Conservation (phyloP, 2,888 invertebrate genomes). For the Perithous albicinctus region DNA sequence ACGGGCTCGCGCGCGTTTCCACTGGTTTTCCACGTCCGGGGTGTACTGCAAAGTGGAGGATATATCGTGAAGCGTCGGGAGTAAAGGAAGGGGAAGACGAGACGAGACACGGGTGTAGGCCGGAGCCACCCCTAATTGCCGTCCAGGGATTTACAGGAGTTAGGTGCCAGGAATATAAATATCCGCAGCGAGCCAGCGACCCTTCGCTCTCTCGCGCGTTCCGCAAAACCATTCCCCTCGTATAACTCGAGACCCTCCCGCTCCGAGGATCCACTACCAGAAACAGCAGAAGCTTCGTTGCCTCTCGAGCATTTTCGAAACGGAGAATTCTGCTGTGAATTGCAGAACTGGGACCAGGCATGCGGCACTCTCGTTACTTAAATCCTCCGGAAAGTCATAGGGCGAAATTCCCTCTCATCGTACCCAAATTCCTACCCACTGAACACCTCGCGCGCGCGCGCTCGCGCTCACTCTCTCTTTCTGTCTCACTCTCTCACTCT, state of each 20-base stretch:
- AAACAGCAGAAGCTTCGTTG: slow-evolving; percentile 43
- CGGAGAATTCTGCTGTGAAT: slow-evolving; percentile 55
- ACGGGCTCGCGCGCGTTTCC: neutral
- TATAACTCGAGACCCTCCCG: slow-evolving; percentile 19
- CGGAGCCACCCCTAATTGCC: slow-evolving; percentile 77
- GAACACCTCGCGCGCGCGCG: neutral
- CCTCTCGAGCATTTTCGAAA: slow-evolving; percentile 43
- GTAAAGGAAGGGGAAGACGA: slow-evolving; percentile 63
- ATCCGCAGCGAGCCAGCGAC: slow-evolving; percentile 67
- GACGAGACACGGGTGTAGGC: slow-evolving; percentile 73
- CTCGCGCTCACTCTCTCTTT: too few species aligned
- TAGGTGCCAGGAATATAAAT: slow-evolving; percentile 79
- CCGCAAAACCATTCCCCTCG: slow-evolving; percentile 38
- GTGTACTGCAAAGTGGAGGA: slow-evolving; percentile 51
- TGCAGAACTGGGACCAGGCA: slow-evolving; percentile 40
- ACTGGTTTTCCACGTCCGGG: slow-evolving; percentile 23
- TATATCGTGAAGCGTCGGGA: slow-evolving; percentile 27
- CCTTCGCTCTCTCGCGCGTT: slow-evolving; percentile 39
- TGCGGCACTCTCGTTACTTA: slow-evolving; percentile 66
- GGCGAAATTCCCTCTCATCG: slow-evolving; percentile 44
- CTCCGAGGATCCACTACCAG: slow-evolving; percentile 25
- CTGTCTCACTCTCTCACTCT: too few species aligned
- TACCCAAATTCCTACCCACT: slow-evolving; percentile 47
- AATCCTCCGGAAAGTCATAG: slow-evolving; percentile 66
- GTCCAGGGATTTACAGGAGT: slow-evolving; percentile 77